Evolutionary conservation across 2,113 vertebrate species (phyloP).

Genomic region (Ciconia boyciana): DNA sequence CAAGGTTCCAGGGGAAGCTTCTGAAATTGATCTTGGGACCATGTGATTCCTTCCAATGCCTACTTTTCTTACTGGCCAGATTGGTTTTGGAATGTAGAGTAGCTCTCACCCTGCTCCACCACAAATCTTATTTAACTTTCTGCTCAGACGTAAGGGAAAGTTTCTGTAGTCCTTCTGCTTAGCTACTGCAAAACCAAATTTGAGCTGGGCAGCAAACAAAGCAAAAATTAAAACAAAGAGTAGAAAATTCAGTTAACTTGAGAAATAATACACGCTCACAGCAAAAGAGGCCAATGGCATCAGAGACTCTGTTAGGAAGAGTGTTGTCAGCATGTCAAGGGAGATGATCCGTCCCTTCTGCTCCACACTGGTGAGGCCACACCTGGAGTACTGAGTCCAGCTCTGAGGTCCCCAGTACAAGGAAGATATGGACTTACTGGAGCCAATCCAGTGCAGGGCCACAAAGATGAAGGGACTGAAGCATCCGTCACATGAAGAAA

Average conservation of each 20-base stretch:
- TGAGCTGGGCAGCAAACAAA: background rate
- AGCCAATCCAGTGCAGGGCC: background rate
- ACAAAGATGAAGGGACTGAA: background rate
- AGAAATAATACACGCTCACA: background rate
- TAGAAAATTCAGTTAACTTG: background rate
- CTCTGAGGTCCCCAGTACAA: background rate
- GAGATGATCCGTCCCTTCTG: background rate
- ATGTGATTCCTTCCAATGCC: background rate
- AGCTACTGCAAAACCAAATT: background rate
- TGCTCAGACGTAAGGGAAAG: background rate
- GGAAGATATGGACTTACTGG: background rate
- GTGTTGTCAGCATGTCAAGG: background rate
- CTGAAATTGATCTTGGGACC: background rate
- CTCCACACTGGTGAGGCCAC: background rate
- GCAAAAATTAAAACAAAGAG: background rate
- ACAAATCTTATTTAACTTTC: background rate
- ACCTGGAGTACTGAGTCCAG: background rate
- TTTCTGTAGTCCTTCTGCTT: fast-evolving
- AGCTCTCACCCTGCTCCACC: fast-evolving
- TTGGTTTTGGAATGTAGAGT: background rate
- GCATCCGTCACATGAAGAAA: background rate
- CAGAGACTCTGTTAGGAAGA: background rate
- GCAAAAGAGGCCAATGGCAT: background rate
- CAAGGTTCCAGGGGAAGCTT: background rate
- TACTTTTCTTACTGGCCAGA: background rate